These are phyloP conservation scores for Diprion similis DNA, from an alignment of 1,140 invertebrate species.

Conservation along the genomic window DNA sequence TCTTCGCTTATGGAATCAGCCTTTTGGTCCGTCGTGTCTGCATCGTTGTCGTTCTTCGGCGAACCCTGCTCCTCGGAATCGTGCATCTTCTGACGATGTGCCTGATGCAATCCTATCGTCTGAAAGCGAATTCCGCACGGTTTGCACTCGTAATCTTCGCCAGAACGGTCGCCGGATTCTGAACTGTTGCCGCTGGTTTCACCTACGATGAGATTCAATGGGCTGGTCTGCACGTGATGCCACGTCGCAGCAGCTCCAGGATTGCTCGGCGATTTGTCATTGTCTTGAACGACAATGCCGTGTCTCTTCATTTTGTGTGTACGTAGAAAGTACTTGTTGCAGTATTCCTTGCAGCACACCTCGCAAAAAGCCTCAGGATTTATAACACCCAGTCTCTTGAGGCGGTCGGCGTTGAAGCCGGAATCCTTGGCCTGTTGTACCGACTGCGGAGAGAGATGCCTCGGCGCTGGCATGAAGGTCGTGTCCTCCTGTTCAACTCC, in stretches of 20 bases:
- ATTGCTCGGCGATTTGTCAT: conserved; percentile 58
- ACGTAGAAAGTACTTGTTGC: conserved; percentile 92
- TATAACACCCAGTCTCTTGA: conserved; percentile 79
- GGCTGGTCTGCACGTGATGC: conserved; percentile 67
- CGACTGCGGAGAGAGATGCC: conserved; percentile 67
- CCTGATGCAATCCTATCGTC: conserved; percentile 61
- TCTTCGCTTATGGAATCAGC: conserved; percentile 76
- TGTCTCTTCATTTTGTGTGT: conserved; percentile 91
- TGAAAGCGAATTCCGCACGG: conserved; percentile 66
- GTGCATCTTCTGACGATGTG: conserved; percentile 58
- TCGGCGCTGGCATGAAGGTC: conserved; percentile 62
- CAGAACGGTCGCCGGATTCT: conserved; percentile 45
- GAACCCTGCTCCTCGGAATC: conserved; percentile 58
- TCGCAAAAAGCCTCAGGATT: conserved; percentile 92
- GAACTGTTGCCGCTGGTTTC: conserved; percentile 49
- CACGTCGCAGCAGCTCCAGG: conserved; percentile 51
- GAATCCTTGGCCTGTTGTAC: conserved; percentile 69
- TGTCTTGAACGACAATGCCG: conserved; percentile 68
- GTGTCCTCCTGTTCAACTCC: conserved; percentile 66
- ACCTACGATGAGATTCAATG: conserved; percentile 69
- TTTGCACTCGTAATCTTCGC: conserved; percentile 62
- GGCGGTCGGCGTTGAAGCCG: conserved; percentile 71
- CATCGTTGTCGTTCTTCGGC: conserved; percentile 43
- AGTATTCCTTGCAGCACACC: conserved; percentile 94
- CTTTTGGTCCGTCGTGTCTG: conserved; percentile 38